Percentiles rank a stretch among this genome's conserved stretches.
Conservation (phyloP, 2,113 vertebrate genomes). For the Gopherus evgoodei region DNA sequence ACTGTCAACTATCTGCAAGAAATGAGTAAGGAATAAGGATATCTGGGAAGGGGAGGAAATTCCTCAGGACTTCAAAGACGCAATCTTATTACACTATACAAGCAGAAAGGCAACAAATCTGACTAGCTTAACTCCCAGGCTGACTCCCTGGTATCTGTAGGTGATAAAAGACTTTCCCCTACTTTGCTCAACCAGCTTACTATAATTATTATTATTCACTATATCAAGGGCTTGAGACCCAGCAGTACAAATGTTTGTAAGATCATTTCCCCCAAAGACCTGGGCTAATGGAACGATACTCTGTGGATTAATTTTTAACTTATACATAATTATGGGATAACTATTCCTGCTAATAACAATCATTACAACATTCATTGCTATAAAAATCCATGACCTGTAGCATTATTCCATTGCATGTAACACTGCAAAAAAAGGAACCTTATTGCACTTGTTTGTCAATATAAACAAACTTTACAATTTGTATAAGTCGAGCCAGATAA, state of each 20-base stretch:
- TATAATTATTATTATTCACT: not conserved
- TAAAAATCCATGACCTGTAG: not conserved
- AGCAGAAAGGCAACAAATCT: too few species aligned
- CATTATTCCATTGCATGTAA: rapidly evolving
- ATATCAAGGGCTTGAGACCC: too few species aligned
- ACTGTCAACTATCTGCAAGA: too few species aligned
- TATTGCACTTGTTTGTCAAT: rapidly evolving
- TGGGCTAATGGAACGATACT: not conserved
- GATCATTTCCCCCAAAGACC: not conserved
- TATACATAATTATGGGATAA: not conserved
- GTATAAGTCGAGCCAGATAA: rapidly evolving
- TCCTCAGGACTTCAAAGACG: too few species aligned
- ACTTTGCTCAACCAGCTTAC: not conserved
- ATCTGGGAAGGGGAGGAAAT: too few species aligned
- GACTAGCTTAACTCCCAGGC: not conserved
- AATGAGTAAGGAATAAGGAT: too few species aligned
- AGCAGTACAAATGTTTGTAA: not conserved
- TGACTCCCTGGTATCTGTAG: not conserved
- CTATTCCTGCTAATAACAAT: not conserved
- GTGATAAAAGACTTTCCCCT: not conserved
- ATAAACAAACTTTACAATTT: rapidly evolving
- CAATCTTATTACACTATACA: too few species aligned
- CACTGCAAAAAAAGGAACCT: rapidly evolving
- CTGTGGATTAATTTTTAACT: not conserved
- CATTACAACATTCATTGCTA: rapidly evolving